Evolutionary conservation across 37 sponge, comb jelly and placozoan species (phyloP).

Genomic region (Halisarca cf. caerulea): DNA sequence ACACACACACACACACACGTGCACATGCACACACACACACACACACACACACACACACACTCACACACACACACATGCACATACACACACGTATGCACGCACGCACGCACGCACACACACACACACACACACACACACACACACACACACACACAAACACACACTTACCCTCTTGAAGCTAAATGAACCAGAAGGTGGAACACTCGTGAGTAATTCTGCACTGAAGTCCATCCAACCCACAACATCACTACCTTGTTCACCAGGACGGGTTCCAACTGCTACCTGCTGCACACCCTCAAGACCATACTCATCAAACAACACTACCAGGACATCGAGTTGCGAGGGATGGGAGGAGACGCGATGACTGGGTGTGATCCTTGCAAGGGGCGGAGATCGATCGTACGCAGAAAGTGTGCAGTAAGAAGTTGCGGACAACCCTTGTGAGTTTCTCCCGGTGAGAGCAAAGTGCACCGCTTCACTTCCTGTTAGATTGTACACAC

Average conservation of each 20-base stretch:
- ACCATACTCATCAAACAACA: slow-evolving; percentile 66
- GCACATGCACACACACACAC: too few species aligned
- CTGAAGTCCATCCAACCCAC: slow-evolving; percentile 52
- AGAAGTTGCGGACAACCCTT: slow-evolving; percentile 29
- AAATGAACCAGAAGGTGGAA: slow-evolving; percentile 17
- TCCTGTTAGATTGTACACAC: slow-evolving; percentile 35
- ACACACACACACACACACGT: too few species aligned
- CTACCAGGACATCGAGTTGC: slow-evolving; percentile 47
- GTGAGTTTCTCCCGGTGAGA: slow-evolving; percentile 40
- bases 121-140: too few species aligned
- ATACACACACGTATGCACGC: too few species aligned
- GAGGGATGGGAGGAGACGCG: slow-evolving; percentile 55
- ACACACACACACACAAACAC: too few species aligned
- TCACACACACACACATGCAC: too few species aligned
- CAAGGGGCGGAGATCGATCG: slow-evolving; percentile 69
- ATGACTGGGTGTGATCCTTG: slow-evolving; percentile 56
- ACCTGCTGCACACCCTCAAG: slow-evolving; percentile 48
- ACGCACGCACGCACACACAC: too few species aligned
- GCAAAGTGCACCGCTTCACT: slow-evolving; percentile 20
- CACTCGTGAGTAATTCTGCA: slow-evolving; percentile 8
- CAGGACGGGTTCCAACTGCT: slow-evolving; percentile 67
- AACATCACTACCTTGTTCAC: slow-evolving; percentile 52
- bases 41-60: too few species aligned
- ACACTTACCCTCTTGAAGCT: slow-evolving; percentile 62
- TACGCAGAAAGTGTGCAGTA: slow-evolving; percentile 42